Evolutionary conservation across 2,113 vertebrate species (phyloP).

Genomic region (Columba janthina): DNA sequence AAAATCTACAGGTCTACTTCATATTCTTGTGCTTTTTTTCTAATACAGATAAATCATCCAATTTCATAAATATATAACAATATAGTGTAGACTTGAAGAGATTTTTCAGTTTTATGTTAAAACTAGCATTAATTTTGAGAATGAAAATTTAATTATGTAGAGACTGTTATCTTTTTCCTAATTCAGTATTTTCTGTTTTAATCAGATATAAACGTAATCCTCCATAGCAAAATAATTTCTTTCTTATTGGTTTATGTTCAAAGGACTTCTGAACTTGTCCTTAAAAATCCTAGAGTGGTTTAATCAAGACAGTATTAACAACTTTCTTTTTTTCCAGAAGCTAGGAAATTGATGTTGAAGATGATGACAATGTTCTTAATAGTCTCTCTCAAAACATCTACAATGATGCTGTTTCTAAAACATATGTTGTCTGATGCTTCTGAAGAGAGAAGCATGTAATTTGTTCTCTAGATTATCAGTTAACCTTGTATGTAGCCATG

Average conservation of each 20-base stretch:
- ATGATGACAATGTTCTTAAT: not conserved
- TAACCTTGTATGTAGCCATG: not conserved
- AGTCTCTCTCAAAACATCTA: not conserved
- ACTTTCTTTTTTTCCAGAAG: not conserved
- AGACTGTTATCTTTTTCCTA: not conserved
- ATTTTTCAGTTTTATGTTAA: slow-evolving; percentile 1
- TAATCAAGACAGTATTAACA: not conserved
- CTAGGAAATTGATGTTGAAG: not conserved
- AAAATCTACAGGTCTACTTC: not conserved
- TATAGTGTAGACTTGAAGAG: not conserved
- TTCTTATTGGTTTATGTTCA: not conserved
- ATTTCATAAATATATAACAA: not conserved
- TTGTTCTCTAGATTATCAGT: not conserved
- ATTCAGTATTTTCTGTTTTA: not conserved
- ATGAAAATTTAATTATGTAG: not conserved
- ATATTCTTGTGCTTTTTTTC: not conserved
- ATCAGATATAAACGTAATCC: not conserved
- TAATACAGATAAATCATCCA: not conserved
- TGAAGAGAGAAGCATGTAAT: not conserved
- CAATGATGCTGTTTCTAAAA: not conserved
- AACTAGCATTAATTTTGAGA: not conserved
- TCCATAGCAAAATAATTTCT: not conserved
- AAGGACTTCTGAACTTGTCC: not conserved
- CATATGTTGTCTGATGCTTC: rapidly evolving
- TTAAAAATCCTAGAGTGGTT: not conserved